Evolutionary conservation across 2,888 invertebrate genomes (phyloP), one percentile per base, ranked within the genome.

Genomic region (Pseudococcus viburni): DNA sequence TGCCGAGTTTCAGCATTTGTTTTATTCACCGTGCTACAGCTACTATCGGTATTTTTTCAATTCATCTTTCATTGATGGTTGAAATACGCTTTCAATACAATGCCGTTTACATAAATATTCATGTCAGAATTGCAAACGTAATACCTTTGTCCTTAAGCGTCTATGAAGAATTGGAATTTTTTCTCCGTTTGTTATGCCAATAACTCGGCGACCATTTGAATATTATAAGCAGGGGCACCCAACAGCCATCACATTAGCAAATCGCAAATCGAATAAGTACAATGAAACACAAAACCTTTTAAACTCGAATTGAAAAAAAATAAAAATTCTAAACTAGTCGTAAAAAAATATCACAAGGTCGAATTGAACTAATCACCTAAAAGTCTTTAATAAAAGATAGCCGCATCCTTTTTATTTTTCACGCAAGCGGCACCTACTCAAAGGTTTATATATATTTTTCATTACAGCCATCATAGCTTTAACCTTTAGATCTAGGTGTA

Each of bases 61-160:
- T 77, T 77, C 77, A 77, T 77, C 77, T 77, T 26, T 68, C 68
- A 68, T 22, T 39, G 77, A 39, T 77, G 39, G 77, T 77, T 77
- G 39, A 77, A 77, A 77, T 77, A 22, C 73, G 26, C 73, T 73
- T 73, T 33, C 22, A 19, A 73, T 73, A 73, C 73, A 73, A 73
- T 73, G 73, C 73, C 15, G 73, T 73, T 73, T 22, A 73, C 73
- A 73, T 73, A 73, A 73, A 73, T 73, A 73, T 73, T 73, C 73
- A 73, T 73, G 73, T 73, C 73, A 73, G 73, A 73, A 73, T 73
- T 73, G 26, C 73, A 8, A 73, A 73, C 73, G 26, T 73, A 73
- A 73, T 73, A 73, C 73, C 73, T 73, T 73, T 73, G 73, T 73
- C 73, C 73, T 77, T 77, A 77, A 77, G 39, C 77, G 77, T 77